phyloP scores from a whole-genome alignment of 1,140 invertebrate genomes.

The Trypoxylus dichotomus region DNA sequence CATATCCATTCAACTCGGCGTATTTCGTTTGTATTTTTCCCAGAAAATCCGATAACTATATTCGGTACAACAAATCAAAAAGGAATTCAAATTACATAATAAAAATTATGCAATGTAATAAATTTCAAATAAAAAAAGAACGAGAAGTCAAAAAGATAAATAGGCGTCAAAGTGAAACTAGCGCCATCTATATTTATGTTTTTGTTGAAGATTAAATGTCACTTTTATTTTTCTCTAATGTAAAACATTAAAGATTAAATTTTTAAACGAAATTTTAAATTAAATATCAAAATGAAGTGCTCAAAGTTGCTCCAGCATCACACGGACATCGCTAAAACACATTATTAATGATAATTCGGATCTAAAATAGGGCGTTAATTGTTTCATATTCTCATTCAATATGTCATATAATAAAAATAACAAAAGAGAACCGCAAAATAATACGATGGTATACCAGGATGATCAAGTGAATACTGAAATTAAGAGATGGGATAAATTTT shows the following conservation, averaged over 20 bases:
- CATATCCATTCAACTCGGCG: neutral
- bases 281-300: neutral
- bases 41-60: no score
- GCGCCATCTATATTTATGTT: slow-evolving; percentile 3
- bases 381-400: neutral
- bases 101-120: neutral
- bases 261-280: neutral
- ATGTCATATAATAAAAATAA: slow-evolving; percentile 10
- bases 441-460: neutral
- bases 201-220: slow-evolving; percentile 15
- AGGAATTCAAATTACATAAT: no score
- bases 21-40: no score
- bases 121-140: no score
- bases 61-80: no score
- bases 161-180: neutral
- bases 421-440: neutral
- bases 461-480: neutral
- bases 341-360: neutral
- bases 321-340: neutral
- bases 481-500: slow-evolving; percentile 62
- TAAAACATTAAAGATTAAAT: neutral
- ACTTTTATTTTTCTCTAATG: slow-evolving; percentile 1
- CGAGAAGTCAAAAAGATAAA: neutral
- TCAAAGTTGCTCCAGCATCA: neutral
- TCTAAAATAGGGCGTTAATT: neutral